Conservation (phyloP, 1,140 invertebrate genomes). For the Tribolium madens region DNA sequence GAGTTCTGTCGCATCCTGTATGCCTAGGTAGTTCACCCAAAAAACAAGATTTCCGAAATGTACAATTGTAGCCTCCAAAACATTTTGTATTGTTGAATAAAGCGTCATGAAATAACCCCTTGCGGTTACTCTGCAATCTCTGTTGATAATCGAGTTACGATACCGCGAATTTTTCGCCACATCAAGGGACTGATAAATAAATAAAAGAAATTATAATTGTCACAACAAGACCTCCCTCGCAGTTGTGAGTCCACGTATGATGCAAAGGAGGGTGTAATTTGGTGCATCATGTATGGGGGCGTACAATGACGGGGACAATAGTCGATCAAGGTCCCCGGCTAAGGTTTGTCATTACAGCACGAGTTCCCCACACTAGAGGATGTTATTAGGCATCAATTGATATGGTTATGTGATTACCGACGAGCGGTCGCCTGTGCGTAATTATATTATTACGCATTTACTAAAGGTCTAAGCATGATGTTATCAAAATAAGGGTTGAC, state of each 20-base stretch:
- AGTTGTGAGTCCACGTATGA: constrained; percentile 30
- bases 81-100: too few species aligned
- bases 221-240: constrained; percentile 55
- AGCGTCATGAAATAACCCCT: too few species aligned
- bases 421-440: constrained; percentile 57
- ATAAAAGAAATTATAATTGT: constrained; percentile 55
- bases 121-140: too few species aligned
- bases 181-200: constrained; percentile 26
- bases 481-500: constrained; percentile 37
- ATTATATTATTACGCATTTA: constrained; percentile 62
- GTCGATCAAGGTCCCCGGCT: constrained; percentile 55
- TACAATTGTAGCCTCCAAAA: too few species aligned
- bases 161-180: constrained; percentile 7
- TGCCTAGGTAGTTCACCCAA: too few species aligned
- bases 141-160: constrained; percentile 5
- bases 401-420: constrained; percentile 64
- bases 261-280: constrained; percentile 51
- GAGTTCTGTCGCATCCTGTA: too few species aligned
- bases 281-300: constrained; percentile 45
- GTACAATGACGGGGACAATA: constrained; percentile 52
- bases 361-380: constrained; percentile 51
- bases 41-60: too few species aligned
- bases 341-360: constrained; percentile 51
- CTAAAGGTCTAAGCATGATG: constrained; percentile 35
- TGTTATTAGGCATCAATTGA: constrained; percentile 65